Evolutionary conservation across 2,113 vertebrate species (phyloP), one percentile per base, ranked within the genome.

Genomic region (Lampris megalopsis): DNA sequence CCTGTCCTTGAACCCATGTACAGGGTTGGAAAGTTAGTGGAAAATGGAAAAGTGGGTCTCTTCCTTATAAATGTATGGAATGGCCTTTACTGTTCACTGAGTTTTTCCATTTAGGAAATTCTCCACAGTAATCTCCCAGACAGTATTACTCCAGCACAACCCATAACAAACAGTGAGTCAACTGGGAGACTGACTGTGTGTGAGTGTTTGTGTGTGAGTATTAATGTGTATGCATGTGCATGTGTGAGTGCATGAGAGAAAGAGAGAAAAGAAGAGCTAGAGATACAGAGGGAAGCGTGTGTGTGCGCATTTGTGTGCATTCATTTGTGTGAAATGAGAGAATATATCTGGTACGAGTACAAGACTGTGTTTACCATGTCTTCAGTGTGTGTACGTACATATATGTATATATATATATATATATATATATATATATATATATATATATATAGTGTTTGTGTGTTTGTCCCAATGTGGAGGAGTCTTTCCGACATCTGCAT

Each of bases 91-190:
- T 82, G 82, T 73, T 86, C 63, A n/a, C 1, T 73, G 85, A 6
- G 7, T 56, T 76, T 89, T 92, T 88, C 87, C 87, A 90, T 68
- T 35, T 38, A 67, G 90, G 75, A 86, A 86, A 78, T 78, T 89
- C 78, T 91, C 82, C 84, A 88, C 79, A 9, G 54, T 84, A 64
- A 83, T 81, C 77, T 89, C 82, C 74, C 83, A 81, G 80, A 88
- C 87, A 88, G 73, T 82, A 5, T 13, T 2, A 53, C 75, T 76
- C 69, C 71, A 74, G 78, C 63, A 75, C 70, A 80, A 68, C 75
- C 45, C 77, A 71, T 68, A 83, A 75, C 81, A 83, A 75, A 81
- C 77, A 84, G 74, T 89, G 85, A 89, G 84, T 91, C 89, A 89
- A 86, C 73, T 86, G 84, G 58, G 77, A 68, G 63, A 70, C 56